A percentile compares a stretch with the other conserved stretches of the same genome.
Evolutionary conservation across 92 coral and sea anemone species (phyloP).

Genomic region (Parazoanthus atlanticus): DNA sequence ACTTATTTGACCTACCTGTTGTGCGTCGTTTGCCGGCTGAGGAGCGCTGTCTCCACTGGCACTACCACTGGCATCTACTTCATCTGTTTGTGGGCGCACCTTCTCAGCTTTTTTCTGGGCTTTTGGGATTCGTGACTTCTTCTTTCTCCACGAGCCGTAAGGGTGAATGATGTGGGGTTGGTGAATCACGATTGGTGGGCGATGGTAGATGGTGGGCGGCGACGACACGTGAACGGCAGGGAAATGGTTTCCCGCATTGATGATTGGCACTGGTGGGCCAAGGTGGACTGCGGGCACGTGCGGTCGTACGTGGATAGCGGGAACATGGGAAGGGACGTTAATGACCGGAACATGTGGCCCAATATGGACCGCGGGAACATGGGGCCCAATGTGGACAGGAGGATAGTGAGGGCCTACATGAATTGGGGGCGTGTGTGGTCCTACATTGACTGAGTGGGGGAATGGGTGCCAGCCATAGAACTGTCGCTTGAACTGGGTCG

Average conservation of each 20-base stretch:
- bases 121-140: constrained; percentile 74
- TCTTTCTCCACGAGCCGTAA: constrained; percentile 82
- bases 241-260: constrained; percentile 99
- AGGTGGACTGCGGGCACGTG: constrained; percentile 99
- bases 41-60: constrained; percentile 32
- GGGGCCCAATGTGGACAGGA: constrained; percentile 99
- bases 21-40: neutral
- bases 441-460: constrained; percentile 98
- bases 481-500: constrained; percentile 76
- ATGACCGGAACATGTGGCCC: constrained; percentile 99
- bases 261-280: constrained; percentile 98
- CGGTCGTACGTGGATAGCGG: constrained; percentile 98
- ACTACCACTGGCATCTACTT: constrained; percentile 26
- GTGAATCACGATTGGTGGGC: constrained; percentile 99
- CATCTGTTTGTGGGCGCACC: constrained; percentile 38
- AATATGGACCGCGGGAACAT: constrained; percentile 97
- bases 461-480: constrained; percentile 99
- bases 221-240: constrained; percentile 99
- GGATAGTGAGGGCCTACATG: constrained; percentile 99
- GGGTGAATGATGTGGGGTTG: constrained; percentile 99
- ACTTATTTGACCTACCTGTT: constrained; percentile 4
- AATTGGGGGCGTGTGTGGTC: constrained; percentile 99
- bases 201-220: constrained; percentile 99
- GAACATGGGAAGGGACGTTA: constrained; percentile 99
- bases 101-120: constrained; percentile 34